Evolutionary conservation across 2,888 invertebrate species (phyloP), one percentile per base, ranked within the genome.

Genomic region (Nasonia oneida): DNA sequence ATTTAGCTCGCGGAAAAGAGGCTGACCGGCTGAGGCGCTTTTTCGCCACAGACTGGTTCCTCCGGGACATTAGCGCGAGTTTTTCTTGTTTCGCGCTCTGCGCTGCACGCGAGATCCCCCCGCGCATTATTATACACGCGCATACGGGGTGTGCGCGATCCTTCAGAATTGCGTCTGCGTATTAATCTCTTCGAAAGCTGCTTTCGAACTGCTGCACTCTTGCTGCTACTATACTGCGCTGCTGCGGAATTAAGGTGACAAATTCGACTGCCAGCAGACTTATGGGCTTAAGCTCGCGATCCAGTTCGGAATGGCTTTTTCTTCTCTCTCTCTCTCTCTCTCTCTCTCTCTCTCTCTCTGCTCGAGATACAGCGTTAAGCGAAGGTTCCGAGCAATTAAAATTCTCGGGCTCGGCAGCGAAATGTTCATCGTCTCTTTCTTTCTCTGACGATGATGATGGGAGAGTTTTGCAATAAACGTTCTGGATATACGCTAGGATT

Each of bases 121-220:
- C 37, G 37, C 37, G 75, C 53, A 23, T 61, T 61, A 61, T 61
- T 61, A n/a, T 57, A 23, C 3, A 61, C 33, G 14, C 76, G 61
- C 3, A 1, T 3, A 37, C 12, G 12, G 12, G 57, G 57, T 8
- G 57, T n/a, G 23, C 6, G 57, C 57, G 57, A 61, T 61, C 57
- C 57, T 61, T 61, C 23, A 33, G 57, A 53, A 73, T 39, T n/a
- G 29, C 29, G 64, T 42, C 47, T 15, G 61, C 33, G 61, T 61
- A 83, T 83, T 83, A 83, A 83, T 83, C 83, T 78, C 78, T 78
- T 83, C n/a, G 73, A 83, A 83, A 83, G 77, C 57, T 42, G 78
- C 73, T 83, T 83, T 83, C 37, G 33, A 42, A 37, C 14, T 8
- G 8, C 42, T 37, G 42, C 8, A 47, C 47, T 47, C 23, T 6